Evolutionary conservation across 1,140 invertebrate genomes (phyloP), one percentile per base, ranked within the genome.

Genomic region (Drosophila subpulchrella): DNA sequence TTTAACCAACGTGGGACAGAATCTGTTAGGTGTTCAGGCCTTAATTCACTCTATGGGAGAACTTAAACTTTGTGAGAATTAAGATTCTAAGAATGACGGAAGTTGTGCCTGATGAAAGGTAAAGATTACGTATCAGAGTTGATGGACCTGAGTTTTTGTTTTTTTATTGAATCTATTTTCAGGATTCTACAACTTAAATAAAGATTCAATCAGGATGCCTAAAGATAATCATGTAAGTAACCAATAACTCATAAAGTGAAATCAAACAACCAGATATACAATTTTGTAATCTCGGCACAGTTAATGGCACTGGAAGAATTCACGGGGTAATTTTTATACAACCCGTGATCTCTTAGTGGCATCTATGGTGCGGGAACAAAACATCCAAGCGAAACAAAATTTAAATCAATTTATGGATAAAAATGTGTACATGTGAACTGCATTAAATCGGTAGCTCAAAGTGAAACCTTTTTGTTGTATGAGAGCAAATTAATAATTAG

Each of bases 301-400:
- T 92, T 92, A 93, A 93, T 93, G 92, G 92, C 92, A 93, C 92
- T 93, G 92, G 92, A 93, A 93, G 92, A 93, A 93, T 93, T 93
- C 92, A 93, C 92, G 92, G 92, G 82, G 92, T 83, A 80, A 78
- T 82, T 91, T 91, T 51, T 24, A 84, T 81, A 85, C 81, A 75
- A 81, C 92, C 92, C 92, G 92, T 93, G 92, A 91, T 93, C 92
- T 93, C 92, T 92, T 93, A 93, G 92, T 93, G 92, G 92, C 92
- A 93, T 93, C 92, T 93, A 92, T 93, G 92, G 92, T 93, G 92
- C 89, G 77, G 62, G 86, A 90, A 32, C 85, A 61, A 44, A 38
- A 73, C 78, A 62, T 77, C 71, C 65, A 66, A 58, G 42, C 48
- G 13, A 41, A 44, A 24, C 36, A 11, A 38, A 41, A 42, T 32